Conservation (phyloP, 1,140 invertebrate species). For the Elymnias hypermnestra region DNA sequence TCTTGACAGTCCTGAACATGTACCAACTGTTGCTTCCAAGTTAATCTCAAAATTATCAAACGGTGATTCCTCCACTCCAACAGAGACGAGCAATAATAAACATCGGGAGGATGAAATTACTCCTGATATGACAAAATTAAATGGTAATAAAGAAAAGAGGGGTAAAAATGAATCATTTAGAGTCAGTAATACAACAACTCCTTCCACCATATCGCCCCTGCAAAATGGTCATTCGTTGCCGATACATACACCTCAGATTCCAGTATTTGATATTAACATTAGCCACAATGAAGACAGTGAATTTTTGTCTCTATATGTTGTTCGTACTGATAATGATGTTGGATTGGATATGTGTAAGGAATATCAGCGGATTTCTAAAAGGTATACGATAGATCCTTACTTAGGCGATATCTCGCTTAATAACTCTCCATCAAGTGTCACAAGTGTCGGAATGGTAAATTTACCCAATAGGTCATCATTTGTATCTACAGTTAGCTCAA, state of each 20-base stretch:
- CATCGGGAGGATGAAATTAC: constrained; percentile 36
- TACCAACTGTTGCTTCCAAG: constrained; percentile 52
- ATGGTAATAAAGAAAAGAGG: constrained; percentile 39
- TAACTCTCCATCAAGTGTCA: constrained; percentile 67
- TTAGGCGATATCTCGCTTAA: constrained; percentile 58
- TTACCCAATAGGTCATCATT: constrained; percentile 67
- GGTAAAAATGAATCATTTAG: constrained; percentile 57
- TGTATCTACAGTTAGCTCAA: constrained; percentile 58
- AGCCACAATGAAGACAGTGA: constrained; percentile 68
- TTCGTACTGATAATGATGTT: constrained; percentile 65
- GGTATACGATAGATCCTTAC: constrained; percentile 66
- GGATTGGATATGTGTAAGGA: constrained; percentile 70
- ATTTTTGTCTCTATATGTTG: constrained; percentile 64
- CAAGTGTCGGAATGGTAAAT: constrained; percentile 63
- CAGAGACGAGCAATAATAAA: constrained; percentile 33
- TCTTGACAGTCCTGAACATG: constrained; percentile 56
- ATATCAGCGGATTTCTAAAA: constrained; percentile 67
- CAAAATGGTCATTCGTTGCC: constrained; percentile 66
- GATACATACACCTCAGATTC: constrained; percentile 52
- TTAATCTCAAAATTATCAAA: constrained; percentile 67
- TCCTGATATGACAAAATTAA: constrained; percentile 53
- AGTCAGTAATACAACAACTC: constrained; percentile 59
- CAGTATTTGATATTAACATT: constrained; percentile 65
- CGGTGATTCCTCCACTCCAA: constrained; percentile 64
- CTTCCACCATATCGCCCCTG: constrained; percentile 66